Evolutionary conservation across 2,797 vertebrate genomes (phyloP), one percentile per base, ranked within the genome.

Genomic region (Protosalanx chinensis): DNA sequence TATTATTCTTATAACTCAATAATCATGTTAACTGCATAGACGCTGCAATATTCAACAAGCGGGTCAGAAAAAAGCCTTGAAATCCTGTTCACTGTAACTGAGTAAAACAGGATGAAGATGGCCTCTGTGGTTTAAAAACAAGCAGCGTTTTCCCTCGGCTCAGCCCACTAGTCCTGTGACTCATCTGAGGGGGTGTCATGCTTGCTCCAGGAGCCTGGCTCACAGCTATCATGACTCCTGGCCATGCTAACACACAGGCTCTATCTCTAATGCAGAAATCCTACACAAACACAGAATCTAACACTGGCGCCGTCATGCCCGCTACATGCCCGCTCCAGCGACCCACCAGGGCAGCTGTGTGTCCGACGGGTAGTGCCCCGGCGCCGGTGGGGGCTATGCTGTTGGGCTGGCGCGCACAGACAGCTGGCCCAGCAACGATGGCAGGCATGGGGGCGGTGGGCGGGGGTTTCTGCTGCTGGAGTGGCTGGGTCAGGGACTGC

Each of bases 401-500:
- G 91, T 94, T 95, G 63, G 94, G 93, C 81, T 94, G 93, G 78
- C 86, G 90, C 77, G 90, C 84, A 73, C 91, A 89, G 82, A 93
- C 90, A 82, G 90, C 85, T 83, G 93, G 88, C 6, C 91, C 92
- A 0, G 88, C 78, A 68, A 88, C 77, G 64, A 92, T 82, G 78
- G 90, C 73, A 67, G 89, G 85, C 72, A 90, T 82, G 79, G 76
- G 86, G 73, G 88, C 82, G 51, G 83, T 67, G 74, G 79, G 65
- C n/a, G 82, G 76, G 70, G 91, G 86, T 85, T 94, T 95, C 79
- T 88, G 93, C 41, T 92, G 93, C 56, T 92, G 93, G 37, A 85
- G 88, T 27, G 90, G 87, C 77, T 92, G 93, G 76, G 72, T 89
- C 85, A 93, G 85, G 79, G 90, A 90, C 73, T 95, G 94, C 79